Conservation (phyloP, 2,113 vertebrate genomes). For the Myxocyprinus asiaticus region DNA sequence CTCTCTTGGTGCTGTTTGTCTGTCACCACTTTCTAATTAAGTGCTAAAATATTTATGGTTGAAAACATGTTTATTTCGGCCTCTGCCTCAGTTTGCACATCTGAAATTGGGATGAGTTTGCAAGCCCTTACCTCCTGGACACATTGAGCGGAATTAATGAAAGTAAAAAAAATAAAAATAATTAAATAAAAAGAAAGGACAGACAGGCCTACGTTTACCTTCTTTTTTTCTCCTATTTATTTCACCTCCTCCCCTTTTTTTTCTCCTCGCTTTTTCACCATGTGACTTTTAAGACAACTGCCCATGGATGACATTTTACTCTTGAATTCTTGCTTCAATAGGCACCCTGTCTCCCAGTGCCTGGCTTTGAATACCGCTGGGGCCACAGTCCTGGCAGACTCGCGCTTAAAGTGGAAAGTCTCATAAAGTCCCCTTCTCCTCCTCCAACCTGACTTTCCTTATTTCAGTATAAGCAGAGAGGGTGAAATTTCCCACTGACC, state of each 20-base stretch:
- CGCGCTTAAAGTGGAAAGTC: neutral
- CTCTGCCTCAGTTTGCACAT: slow-evolving; percentile 33
- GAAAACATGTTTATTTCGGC: slow-evolving; percentile 63
- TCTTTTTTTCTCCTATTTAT: neutral
- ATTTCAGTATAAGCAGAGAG: slow-evolving; percentile 16
- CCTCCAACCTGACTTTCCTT: neutral
- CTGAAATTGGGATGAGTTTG: neutral
- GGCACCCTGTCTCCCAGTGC: slow-evolving; percentile 7
- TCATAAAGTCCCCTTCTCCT: slow-evolving; percentile 9
- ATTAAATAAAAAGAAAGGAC: slow-evolving; percentile 38
- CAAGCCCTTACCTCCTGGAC: slow-evolving; percentile 23
- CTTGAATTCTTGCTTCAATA: slow-evolving; percentile 41
- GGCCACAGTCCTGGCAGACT: slow-evolving; percentile 40
- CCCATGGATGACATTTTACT: slow-evolving; percentile 44
- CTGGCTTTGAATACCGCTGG: slow-evolving; percentile 27
- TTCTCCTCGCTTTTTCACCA: neutral
- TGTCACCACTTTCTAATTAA: slow-evolving; percentile 71
- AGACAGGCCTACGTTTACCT: slow-evolving; percentile 11
- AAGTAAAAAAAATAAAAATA: slow-evolving; percentile 50
- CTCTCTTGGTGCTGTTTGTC: slow-evolving; percentile 55
- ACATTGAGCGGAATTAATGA: slow-evolving; percentile 57
- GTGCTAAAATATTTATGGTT: slow-evolving; percentile 74
- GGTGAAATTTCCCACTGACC: slow-evolving; percentile 4
- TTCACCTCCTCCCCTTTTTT: neutral
- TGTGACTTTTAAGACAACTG: slow-evolving; percentile 29